phyloP scores from a whole-genome alignment of 2,797 vertebrate genomes.

The Anguilla anguilla region DNA sequence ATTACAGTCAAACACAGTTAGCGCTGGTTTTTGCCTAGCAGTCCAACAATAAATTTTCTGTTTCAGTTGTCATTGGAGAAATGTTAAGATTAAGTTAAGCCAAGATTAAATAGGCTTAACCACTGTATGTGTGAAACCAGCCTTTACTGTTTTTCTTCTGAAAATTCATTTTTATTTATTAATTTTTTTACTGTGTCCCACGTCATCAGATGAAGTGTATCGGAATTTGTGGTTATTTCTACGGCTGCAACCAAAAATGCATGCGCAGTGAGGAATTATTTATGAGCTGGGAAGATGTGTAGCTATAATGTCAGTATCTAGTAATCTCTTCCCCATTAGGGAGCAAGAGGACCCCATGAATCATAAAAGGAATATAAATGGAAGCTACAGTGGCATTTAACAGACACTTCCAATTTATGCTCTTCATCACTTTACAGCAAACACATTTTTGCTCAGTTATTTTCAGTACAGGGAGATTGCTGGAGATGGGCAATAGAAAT shows the following conservation, averaged over 20 bases:
- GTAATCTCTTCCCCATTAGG: conserved; percentile 61
- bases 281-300: conserved; percentile 11
- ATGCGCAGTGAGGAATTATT: conserved; percentile 10
- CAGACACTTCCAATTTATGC: conserved; percentile 5
- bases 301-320: conserved; percentile 17
- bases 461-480: background rate
- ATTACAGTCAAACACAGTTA: background rate
- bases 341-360: conserved; percentile 60
- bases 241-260: conserved; percentile 1
- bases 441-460: conserved; percentile 15
- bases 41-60: background rate
- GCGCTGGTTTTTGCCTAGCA: background rate
- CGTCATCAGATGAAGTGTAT: background rate
- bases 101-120: background rate
- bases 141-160: background rate
- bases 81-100: background rate
- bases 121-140: background rate
- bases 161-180: background rate
- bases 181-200: background rate
- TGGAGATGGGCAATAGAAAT: background rate
- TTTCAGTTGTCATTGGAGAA: background rate
- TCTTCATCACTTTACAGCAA: background rate
- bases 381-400: conserved; percentile 59
- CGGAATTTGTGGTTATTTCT: conserved; percentile 5
- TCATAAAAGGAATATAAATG: conserved; percentile 61